Evolutionary conservation across 2,888 invertebrate genomes (phyloP), one percentile per base, ranked within the genome.

Genomic region (Stratiomys singularior): DNA sequence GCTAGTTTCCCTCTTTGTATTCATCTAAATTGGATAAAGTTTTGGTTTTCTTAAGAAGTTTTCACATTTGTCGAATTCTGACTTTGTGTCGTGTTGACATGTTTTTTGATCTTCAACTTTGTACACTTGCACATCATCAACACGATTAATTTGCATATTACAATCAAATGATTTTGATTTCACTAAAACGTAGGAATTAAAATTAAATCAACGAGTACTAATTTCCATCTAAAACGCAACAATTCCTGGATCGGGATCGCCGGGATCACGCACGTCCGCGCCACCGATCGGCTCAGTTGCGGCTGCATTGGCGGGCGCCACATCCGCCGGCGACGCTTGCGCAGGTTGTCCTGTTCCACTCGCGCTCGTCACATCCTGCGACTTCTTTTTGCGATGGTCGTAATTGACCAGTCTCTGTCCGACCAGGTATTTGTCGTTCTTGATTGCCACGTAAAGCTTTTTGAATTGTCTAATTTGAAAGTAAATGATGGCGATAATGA

Each of bases 381-480:
- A 83, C 83, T 92, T 93, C 81, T 91, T 91, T 82, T 92, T 89
- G 81, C 93, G 90, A 85, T 95, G 94, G 86, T 99, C 97, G 88
- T 99, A 99, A 89, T 99, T 99, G 30, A 99, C 98, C 81, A 99
- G 90, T 81, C 98, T 90, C 83, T 97, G 95, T 0, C 99, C 99
- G 15, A 99, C 98, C 69, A 99, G 90, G 88, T 99, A 98, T 89
- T 98, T 99, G 88, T 99, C 99, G 88, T 99, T 99, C 88, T 98
- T 98, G 84, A 99, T 99, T 88, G 98, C 98, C 86, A 98, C 96
- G 87, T 98, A 98, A 21, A 99, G 89, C 84, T 96, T 95, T 83
- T 92, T 93, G 88, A 99, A 96, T 86, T 99, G 98, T 77, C 94
- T 92, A 78, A 97, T 92, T 90, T 99, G 96, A 84, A 97, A 93